Evolutionary conservation across 2,113 vertebrate genomes (phyloP), one percentile per base, ranked within the genome.

Genomic region (Columba livia): DNA sequence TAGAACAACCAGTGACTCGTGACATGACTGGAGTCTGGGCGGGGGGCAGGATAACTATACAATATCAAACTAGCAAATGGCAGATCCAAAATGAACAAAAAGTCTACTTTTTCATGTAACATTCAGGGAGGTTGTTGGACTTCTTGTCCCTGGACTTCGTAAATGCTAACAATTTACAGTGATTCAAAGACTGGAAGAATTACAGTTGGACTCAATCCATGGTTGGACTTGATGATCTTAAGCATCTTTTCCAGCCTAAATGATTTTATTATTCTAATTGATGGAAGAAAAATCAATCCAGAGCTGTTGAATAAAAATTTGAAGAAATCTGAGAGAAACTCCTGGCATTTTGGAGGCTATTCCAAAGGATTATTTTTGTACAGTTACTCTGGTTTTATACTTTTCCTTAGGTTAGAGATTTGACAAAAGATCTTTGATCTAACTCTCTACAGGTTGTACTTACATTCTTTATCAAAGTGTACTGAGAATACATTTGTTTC

Each of bases 51-150:
- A 47, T 47, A 47, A 47, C 44, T 47, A 10, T 47, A 47, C 44
- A 47, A 19, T 47, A 47, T 47, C 44, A 47, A 47, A 47, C 44
- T 47, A 47, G 44, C 44, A 19, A 47, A 47, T 47, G 44, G 18
- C 44, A 47, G 17, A 19, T 47, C 23, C n/a, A 24, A 58, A 87
- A 34, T 14, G 2, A 71, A 51, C 21, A 61, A 32, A 62, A 61
- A 20, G 38, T 24, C 10, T 42, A 1, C 20, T n/a, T 17, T 16
- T 26, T 66, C 8, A 2, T 13, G 0, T 7, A 53, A 4, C 14
- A 9, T 66, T 57, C 7, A 36, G n/a, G 13, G 5, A 32, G 70
- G 32, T 23, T 61, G 10, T 47, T 84, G 51, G 36, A 28, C 11
- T 53, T 16, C n/a, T 80, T 62, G 18, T 62, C 17, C 29, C 16